Percentiles rank a stretch among this genome's conserved stretches.
These are phyloP conservation scores for Pinctada fucata DNA, from an alignment of 2,888 invertebrate genomes.

Conservation along the genomic window DNA sequence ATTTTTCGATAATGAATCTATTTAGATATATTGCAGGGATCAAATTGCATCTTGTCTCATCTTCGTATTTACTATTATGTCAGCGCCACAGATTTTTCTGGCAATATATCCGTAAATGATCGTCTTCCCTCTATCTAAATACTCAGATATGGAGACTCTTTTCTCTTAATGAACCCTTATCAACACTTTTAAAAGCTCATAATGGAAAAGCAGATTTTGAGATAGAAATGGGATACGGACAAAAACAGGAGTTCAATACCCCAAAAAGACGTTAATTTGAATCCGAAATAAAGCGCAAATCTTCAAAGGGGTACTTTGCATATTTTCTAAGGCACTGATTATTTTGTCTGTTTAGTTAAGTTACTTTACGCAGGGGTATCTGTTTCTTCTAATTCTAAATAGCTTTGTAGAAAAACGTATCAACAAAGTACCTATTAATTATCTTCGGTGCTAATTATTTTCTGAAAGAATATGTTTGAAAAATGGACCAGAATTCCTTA, in stretches of 20 bases:
- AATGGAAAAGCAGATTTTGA: neutral
- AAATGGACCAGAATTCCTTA: neutral
- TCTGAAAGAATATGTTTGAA: neutral
- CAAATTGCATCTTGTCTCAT: no score
- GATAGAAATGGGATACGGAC: neutral
- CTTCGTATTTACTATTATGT: no score
- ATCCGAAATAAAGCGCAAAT: neutral
- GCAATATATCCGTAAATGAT: neutral
- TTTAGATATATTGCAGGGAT: no score
- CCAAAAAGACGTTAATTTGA: neutral
- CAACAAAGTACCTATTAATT: conserved; percentile 1
- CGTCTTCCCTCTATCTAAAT: neutral
- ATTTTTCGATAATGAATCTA: no score
- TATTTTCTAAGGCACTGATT: neutral
- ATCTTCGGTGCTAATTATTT: neutral
- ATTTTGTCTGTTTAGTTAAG: neutral
- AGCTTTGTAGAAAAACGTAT: neutral
- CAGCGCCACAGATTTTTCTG: no score
- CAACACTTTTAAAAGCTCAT: conserved; percentile 2
- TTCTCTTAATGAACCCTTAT: neutral
- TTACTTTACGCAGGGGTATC: conserved; percentile 1
- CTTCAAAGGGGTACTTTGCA: conserved; percentile 3
- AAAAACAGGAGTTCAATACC: neutral
- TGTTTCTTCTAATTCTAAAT: neutral
- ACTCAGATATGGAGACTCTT: neutral